Evolutionary conservation across 1,140 invertebrate species (phyloP), one percentile per base, ranked within the genome.

Genomic region (Latrodectus geometricus): DNA sequence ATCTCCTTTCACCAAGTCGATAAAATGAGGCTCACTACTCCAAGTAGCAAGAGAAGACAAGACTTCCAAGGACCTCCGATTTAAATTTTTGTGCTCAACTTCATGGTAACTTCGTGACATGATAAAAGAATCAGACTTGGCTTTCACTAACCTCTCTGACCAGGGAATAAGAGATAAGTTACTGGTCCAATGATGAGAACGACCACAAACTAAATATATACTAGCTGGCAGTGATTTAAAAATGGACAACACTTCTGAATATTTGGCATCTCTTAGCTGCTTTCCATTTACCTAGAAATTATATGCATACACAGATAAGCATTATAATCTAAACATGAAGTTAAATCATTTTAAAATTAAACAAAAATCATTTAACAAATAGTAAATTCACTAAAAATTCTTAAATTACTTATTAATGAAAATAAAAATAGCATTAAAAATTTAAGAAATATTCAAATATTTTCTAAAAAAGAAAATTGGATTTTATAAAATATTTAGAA

Each of bases 41-140:
- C 98, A 99, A 95, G 99, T 99, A 11, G 98, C 98, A 87, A 99
- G 92, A 21, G 97, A 97, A 14, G 97, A 98, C 68, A 99, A 92
- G 9, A 98, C 97, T 93, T 99, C 98, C 85, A 99, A 92, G 15
- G 97, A 99, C 86, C 98, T 94, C 20, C 86, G 12, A 50, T 79
- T 76, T 21, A 72, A 52, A 35, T 68, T 80, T 4, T 80, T 70
- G 66, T 50, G 21, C 3, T 65, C 52, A n/a, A 15, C 49, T 23
- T 14, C 96, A 97, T 66, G 99, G 92, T 9, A 98, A 97, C 93
- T 99, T 98, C 85, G 99, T 92, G n/a, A 97, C 98, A 86, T 98
- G 94, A 81, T 72, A 88, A 95, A 96, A 86, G 96, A 96, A 91
- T 99, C 98, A 0, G 97, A 99, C 92, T 99, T 99, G 52, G 97